phyloP scores from a whole-genome alignment of 2,888 invertebrate genomes.

The Smittia sp. region DNA sequence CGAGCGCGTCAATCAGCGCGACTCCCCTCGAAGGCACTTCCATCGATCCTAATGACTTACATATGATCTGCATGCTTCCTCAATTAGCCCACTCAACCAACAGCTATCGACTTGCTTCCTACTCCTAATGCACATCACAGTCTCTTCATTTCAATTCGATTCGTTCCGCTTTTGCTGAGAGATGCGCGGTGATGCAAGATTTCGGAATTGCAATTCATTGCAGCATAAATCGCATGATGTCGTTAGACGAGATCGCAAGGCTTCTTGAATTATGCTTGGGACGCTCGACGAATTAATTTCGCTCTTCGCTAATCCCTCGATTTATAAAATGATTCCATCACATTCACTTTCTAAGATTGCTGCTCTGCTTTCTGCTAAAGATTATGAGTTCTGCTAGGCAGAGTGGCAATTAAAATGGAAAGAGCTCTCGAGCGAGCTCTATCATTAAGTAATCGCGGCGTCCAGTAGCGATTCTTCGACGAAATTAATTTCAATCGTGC shows the following conservation, averaged over 20 bases:
- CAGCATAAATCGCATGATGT: slow-evolving; percentile 5
- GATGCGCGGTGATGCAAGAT: not conserved
- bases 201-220: not conserved
- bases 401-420: slow-evolving; percentile 13
- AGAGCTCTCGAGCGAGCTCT: not conserved
- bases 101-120: slow-evolving; percentile 14
- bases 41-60: not conserved
- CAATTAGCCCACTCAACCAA: not conserved
- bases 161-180: slow-evolving; percentile 1
- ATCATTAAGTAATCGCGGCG: slow-evolving; percentile 6
- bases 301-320: too few species aligned
- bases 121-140: not conserved
- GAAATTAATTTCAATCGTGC: slow-evolving; percentile 13
- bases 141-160: not conserved
- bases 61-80: not conserved
- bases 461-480: slow-evolving; percentile 21
- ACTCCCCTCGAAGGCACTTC: slow-evolving; percentile 2
- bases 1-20: not conserved
- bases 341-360: not conserved
- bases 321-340: not conserved
- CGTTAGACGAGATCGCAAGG: not conserved
- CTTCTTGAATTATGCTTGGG: too few species aligned
- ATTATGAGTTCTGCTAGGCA: slow-evolving; percentile 4
- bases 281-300: too few species aligned
- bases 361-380: not conserved